Base-by-base conservation (phyloP, 2,888 invertebrate species). In the Drosophila hamatofila region DNA sequence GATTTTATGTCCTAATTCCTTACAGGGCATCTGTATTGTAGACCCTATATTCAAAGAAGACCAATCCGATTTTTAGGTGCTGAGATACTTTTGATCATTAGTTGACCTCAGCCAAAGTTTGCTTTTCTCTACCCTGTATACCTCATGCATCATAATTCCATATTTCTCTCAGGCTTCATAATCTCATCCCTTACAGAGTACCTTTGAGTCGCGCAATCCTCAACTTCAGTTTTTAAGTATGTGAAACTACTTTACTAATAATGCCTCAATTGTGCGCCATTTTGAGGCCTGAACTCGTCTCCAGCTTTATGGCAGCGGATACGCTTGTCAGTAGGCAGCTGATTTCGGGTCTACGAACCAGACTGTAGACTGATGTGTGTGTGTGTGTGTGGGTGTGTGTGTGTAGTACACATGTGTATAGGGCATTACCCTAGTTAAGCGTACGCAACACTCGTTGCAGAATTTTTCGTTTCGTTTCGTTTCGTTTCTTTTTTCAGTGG, bases 221-320 rank as follows among this genome's bases (percentile, higher is more conserved):
- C 35, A 5, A 6, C 18, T 14, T 44, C 30, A 16, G 16, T 39
- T 61, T 61, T 72, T 44, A 51, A 54, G 48, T 72, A 81, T 82
- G 83, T 72, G 79, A 84, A 87, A 90, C 88, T 84, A 88, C 78
- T 88, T 84, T 81, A 74, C 88, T 90, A 89, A 88, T 89, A 90
- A 89, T 89, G 88, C 81, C 84, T 78, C 90, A 90, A 89, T 90
- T 90, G 87, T 87, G 74, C 73, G 66, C 56, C 80, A 80, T 87
- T 87, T 75, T 75, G 67, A 68, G 74, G 60, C 56, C 57, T n/a
- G 37, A 48, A 37, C 46, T 58, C 58, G 39, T 48, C 75, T 68
- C 37, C 49, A 54, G 51, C 72, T 70, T 68, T 64, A 73, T 78
- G 76, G 68, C 67, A 65, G 52, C 58, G 58, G 71, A 46, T 61